These are phyloP conservation scores for Podilymbus podiceps DNA, from an alignment of 2,113 vertebrate genomes.

Conservation along the genomic window DNA sequence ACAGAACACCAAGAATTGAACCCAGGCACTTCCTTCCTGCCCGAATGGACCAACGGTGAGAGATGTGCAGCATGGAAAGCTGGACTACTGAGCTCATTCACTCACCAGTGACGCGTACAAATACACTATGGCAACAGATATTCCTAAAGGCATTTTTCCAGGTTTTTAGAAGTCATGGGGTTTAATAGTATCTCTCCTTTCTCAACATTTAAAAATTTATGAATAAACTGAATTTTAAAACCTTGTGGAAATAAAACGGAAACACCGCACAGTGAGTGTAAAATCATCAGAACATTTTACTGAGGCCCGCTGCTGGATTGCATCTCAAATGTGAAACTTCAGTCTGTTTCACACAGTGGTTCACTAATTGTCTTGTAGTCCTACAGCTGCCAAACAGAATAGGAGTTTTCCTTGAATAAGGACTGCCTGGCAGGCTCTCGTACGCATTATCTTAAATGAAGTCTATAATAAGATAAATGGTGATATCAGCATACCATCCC, in stretches of 20 bases:
- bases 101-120: neutral
- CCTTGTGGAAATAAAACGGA: neutral
- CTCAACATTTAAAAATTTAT: neutral
- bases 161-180: neutral
- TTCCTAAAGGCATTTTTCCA: neutral
- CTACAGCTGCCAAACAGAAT: neutral
- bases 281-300: neutral
- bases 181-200: neutral
- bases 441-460: neutral
- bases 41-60: neutral
- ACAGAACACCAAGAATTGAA: constrained; percentile 82
- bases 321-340: neutral
- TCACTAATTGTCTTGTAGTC: neutral
- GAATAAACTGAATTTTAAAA: neutral
- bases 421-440: neutral
- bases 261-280: neutral
- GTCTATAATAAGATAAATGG: neutral
- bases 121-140: neutral
- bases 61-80: neutral
- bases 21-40: constrained; percentile 15
- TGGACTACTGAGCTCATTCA: neutral
- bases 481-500: neutral
- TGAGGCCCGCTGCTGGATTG: neutral
- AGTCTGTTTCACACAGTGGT: neutral
- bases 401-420: neutral